Conservation (phyloP, 2,113 vertebrate species). For the Cacatua alba region DNA sequence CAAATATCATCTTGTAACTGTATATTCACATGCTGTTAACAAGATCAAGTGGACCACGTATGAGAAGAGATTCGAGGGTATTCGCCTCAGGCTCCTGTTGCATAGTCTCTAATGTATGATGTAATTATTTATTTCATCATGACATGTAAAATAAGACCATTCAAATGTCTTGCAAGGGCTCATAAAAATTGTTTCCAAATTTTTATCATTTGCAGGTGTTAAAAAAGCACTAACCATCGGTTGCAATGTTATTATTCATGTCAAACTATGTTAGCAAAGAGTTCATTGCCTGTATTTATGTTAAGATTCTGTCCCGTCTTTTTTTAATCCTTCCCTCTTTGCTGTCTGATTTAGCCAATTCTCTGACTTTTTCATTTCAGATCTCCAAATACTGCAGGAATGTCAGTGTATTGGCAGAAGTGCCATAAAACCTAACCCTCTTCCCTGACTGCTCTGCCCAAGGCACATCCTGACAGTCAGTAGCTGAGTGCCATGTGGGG, state of each 20-base stretch:
- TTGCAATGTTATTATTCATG: neutral
- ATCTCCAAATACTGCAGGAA: neutral
- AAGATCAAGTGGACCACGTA: neutral
- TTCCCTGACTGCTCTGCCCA: neutral
- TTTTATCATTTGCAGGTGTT: neutral
- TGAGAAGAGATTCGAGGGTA: neutral
- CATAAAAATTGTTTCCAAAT: neutral
- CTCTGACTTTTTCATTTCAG: neutral
- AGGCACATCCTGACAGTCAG: neutral
- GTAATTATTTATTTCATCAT: neutral
- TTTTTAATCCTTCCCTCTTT: neutral
- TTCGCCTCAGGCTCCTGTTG: neutral
- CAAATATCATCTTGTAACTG: neutral
- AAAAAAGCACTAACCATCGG: neutral
- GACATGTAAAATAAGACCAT: neutral
- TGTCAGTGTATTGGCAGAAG: neutral
- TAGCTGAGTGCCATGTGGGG: neutral
- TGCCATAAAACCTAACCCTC: neutral
- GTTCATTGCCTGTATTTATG: neutral
- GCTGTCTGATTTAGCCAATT: neutral
- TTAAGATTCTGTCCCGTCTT: neutral
- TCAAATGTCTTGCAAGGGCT: neutral
- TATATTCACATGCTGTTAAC: neutral
- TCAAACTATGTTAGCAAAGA: neutral
- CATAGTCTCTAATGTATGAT: neutral